Conservation (phyloP, 2,888 invertebrate species). For the Caenorhabditis zanzibari region DNA sequence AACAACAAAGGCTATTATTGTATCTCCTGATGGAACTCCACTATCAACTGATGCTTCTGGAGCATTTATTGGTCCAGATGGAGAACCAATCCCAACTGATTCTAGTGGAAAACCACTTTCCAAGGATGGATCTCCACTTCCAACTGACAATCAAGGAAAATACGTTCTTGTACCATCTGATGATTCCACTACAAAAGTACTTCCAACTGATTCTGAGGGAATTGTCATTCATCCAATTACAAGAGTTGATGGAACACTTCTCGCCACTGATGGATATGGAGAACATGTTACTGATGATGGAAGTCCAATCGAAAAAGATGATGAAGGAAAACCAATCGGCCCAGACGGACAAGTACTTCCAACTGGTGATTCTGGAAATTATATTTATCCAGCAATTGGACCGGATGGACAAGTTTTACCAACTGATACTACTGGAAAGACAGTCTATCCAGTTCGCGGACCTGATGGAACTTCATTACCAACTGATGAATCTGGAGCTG, state of each 20-base stretch:
- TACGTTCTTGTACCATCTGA: constrained; percentile 36
- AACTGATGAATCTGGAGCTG: constrained; percentile 70
- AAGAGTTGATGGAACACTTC: constrained; percentile 64
- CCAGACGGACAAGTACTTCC: constrained; percentile 65
- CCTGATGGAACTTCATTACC: constrained; percentile 69
- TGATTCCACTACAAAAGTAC: not conserved
- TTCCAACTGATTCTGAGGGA: constrained; percentile 33
- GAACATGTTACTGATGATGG: constrained; percentile 62
- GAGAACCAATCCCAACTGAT: constrained; percentile 66
- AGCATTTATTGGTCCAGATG: constrained; percentile 45
- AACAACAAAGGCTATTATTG: constrained; percentile 16
- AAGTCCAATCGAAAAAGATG: constrained; percentile 40
- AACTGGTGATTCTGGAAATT: constrained; percentile 60
- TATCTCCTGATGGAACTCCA: constrained; percentile 47
- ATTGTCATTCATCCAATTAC: constrained; percentile 41
- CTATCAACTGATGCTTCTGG: constrained; percentile 69
- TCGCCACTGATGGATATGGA: constrained; percentile 65
- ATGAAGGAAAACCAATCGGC: constrained; percentile 58
- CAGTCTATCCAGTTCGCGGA: constrained; percentile 50
- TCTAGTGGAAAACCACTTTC: constrained; percentile 71
- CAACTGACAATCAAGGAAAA: constrained; percentile 62
- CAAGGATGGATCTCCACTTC: constrained; percentile 69
- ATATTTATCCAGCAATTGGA: constrained; percentile 58
- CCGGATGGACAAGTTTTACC: constrained; percentile 65
- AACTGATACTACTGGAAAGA: constrained; percentile 64